Conservation (phyloP, 2,797 vertebrate genomes). For the Peromyscus melanophrys region DNA sequence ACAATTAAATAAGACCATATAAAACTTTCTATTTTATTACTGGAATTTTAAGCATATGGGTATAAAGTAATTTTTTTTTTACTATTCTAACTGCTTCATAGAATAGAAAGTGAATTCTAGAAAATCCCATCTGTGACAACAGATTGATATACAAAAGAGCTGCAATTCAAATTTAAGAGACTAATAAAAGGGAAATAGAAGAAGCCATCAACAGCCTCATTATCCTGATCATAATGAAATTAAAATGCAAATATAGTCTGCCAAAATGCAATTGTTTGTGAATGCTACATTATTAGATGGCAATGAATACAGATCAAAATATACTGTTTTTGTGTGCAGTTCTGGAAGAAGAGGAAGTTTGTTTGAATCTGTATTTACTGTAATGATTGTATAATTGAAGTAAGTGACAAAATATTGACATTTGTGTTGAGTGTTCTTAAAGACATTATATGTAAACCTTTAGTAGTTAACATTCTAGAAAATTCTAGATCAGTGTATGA, state of each 20-base stretch:
- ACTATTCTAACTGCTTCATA: conserved; percentile 84
- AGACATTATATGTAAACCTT: not conserved
- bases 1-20: conserved; percentile 52
- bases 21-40: conserved; percentile 49
- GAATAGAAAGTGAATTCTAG: conserved; percentile 86
- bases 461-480: conserved; percentile 31
- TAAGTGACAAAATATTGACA: conserved; percentile 62
- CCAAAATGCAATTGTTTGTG: conserved; percentile 84
- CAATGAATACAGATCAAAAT: conserved; percentile 85
- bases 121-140: conserved; percentile 80
- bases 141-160: conserved; percentile 85
- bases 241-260: conserved; percentile 87
- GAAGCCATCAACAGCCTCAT: conserved; percentile 85
- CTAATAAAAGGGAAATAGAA: conserved; percentile 78
- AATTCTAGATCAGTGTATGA: not conserved
- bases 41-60: conserved; percentile 74
- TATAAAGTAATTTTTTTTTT: conserved; percentile 75
- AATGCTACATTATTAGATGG: conserved; percentile 80
- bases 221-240: conserved; percentile 87
- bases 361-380: conserved; percentile 79
- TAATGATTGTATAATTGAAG: conserved; percentile 75
- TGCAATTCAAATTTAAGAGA: conserved; percentile 81
- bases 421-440: conserved; percentile 21
- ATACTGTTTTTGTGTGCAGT: conserved; percentile 69
- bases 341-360: conserved; percentile 78